These are phyloP conservation scores for Psephotus haematonotus DNA, from an alignment of 2,113 vertebrate species.

Conservation along the genomic window DNA sequence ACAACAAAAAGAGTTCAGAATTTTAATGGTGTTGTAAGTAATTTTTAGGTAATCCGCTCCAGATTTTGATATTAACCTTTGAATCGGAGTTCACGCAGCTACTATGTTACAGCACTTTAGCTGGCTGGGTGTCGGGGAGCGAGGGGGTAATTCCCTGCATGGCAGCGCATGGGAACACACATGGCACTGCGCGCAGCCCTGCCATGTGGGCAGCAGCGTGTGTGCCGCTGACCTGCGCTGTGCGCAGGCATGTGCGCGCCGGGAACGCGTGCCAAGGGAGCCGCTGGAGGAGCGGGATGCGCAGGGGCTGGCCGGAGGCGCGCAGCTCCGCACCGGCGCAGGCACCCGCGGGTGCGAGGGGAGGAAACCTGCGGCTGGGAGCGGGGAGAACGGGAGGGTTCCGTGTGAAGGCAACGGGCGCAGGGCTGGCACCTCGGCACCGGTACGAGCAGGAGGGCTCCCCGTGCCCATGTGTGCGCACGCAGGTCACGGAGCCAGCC, in stretches of 20 bases:
- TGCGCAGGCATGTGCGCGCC: background rate
- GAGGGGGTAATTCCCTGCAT: background rate
- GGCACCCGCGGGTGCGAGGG: background rate
- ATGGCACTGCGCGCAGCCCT: background rate
- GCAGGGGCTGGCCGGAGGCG: background rate
- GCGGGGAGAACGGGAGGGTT: background rate
- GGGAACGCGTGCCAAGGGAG: background rate
- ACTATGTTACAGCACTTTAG: conserved; percentile 82
- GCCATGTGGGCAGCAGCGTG: background rate
- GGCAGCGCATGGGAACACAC: conserved; percentile 30
- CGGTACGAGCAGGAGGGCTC: background rate
- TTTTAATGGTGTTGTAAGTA: conserved; percentile 93
- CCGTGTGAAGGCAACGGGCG: background rate
- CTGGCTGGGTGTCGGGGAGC: conserved; percentile 20
- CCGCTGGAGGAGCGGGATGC: background rate
- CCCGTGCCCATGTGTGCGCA: accelerated
- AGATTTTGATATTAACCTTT: conserved; percentile 92
- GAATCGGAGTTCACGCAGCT: conserved; percentile 88
- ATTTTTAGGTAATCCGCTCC: conserved; percentile 94
- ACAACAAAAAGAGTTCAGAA: conserved; percentile 90
- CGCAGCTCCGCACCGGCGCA: background rate
- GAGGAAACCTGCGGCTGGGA: background rate
- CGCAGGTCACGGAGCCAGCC: background rate
- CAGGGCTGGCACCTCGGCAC: background rate
- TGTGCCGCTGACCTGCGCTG: background rate